These are phyloP conservation scores for Megaceryle torquata DNA, from an alignment of 2,113 vertebrate species.

Conservation along the genomic window DNA sequence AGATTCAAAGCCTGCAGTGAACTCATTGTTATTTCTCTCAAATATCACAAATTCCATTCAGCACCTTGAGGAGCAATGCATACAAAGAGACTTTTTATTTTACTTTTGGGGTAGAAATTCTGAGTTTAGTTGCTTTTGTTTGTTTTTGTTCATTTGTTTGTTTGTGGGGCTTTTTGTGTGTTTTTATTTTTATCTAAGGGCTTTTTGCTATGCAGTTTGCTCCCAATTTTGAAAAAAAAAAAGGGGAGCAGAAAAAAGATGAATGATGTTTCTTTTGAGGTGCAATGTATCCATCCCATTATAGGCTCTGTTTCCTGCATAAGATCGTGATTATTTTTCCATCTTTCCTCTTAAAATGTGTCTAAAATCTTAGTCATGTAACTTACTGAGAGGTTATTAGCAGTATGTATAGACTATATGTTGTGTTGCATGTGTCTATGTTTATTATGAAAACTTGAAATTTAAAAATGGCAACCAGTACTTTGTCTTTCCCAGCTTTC, in stretches of 20 bases:
- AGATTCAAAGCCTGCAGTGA: background rate
- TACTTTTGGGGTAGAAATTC: background rate
- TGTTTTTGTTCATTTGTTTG: too few relatives aligned
- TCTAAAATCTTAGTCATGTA: background rate
- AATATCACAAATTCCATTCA: background rate
- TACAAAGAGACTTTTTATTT: background rate
- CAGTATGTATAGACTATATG: background rate
- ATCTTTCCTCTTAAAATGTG: conserved; percentile 14
- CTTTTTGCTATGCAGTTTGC: background rate
- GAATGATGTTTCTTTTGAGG: background rate
- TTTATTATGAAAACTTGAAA: conserved; percentile 46
- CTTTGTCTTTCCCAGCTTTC: conserved; percentile 18
- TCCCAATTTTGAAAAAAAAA: background rate
- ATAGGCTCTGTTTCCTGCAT: background rate
- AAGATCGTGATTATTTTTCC: conserved; percentile 27
- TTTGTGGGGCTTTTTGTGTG: too few relatives aligned
- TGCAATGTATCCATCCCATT: background rate
- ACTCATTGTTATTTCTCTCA: background rate
- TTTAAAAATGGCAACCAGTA: background rate
- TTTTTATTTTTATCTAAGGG: background rate
- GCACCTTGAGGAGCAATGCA: background rate
- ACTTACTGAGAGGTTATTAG: conserved; percentile 13
- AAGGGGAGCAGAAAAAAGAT: background rate
- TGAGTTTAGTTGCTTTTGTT: background rate
- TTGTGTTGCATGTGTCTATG: conserved; percentile 39